These are phyloP conservation scores for Cirrhinus mrigala DNA, from an alignment of 2,797 vertebrate genomes.

Conservation along the genomic window DNA sequence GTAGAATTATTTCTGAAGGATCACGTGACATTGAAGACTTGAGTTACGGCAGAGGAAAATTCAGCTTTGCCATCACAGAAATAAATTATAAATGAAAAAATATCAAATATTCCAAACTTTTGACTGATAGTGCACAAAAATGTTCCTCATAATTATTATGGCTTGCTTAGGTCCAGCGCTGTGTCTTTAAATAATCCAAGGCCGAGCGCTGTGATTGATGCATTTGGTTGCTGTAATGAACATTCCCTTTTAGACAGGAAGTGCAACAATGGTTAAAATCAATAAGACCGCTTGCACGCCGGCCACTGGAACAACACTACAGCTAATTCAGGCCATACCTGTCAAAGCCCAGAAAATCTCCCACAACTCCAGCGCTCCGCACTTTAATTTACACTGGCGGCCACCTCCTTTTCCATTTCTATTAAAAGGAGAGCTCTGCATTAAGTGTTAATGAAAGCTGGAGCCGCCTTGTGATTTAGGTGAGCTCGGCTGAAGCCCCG, in stretches of 20 bases:
- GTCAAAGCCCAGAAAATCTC: constrained; percentile 81
- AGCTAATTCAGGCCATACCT: constrained; percentile 84
- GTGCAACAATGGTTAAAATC: constrained; percentile 84
- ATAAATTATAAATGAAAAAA: not conserved
- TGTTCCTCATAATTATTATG: constrained; percentile 1
- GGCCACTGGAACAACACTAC: constrained; percentile 82
- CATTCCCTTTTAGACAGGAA: constrained; percentile 83
- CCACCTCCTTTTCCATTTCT: constrained; percentile 80
- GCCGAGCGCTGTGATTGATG: constrained; percentile 80
- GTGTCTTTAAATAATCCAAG: constrained; percentile 60
- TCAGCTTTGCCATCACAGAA: not conserved
- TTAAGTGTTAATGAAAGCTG: constrained; percentile 85
- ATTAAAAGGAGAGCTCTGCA: constrained; percentile 83
- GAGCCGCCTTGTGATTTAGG: constrained; percentile 80
- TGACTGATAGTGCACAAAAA: not conserved
- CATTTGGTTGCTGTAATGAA: constrained; percentile 79
- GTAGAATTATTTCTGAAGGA: not conserved
- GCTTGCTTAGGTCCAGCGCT: not conserved
- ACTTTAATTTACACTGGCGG: constrained; percentile 82
- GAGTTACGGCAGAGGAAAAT: not conserved
- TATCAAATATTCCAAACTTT: not conserved
- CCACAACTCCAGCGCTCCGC: constrained; percentile 73
- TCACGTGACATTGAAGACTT: not conserved
- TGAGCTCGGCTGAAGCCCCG: constrained; percentile 56
- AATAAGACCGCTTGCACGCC: constrained; percentile 79